Evolutionary conservation across 2,797 vertebrate genomes (phyloP).

Genomic region (Sparus aurata): DNA sequence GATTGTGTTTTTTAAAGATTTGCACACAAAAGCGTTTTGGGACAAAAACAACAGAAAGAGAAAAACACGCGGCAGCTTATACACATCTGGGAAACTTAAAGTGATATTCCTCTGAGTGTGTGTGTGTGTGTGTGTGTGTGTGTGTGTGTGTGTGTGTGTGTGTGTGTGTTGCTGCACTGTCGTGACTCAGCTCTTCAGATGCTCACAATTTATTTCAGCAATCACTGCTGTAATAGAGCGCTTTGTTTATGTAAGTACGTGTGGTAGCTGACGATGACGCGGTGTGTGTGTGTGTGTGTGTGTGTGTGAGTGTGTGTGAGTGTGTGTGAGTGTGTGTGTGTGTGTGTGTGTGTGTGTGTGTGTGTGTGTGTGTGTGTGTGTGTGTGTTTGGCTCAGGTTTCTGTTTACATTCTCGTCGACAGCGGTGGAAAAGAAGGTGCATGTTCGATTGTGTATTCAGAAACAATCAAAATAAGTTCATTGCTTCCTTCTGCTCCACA

Average conservation of each 20-base stretch:
- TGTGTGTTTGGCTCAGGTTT: background rate
- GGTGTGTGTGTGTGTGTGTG: background rate
- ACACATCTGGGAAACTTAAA: slow-evolving; percentile 15
- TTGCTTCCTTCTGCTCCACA: background rate
- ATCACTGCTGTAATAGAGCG: background rate
- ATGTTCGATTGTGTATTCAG: background rate
- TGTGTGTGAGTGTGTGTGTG: background rate
- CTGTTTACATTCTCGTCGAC: background rate
- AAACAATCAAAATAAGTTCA: background rate
- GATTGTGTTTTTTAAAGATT: slow-evolving; percentile 17
- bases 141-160: background rate
- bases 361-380: background rate
- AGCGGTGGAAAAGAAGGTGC: background rate
- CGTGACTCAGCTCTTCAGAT: slow-evolving; percentile 21
- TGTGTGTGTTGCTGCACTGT: slow-evolving; percentile 2
- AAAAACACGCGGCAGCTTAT: background rate
- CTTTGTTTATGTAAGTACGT: background rate
- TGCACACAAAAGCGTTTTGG: background rate
- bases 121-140: background rate
- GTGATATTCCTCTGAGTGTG: background rate
- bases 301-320: background rate
- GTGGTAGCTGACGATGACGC: background rate
- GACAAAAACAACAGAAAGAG: background rate
- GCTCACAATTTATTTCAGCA: slow-evolving; percentile 12
- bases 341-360: background rate